These are phyloP conservation scores for Acrocephalus kingi DNA, from an alignment of 2,113 vertebrate genomes.

Conservation along the genomic window DNA sequence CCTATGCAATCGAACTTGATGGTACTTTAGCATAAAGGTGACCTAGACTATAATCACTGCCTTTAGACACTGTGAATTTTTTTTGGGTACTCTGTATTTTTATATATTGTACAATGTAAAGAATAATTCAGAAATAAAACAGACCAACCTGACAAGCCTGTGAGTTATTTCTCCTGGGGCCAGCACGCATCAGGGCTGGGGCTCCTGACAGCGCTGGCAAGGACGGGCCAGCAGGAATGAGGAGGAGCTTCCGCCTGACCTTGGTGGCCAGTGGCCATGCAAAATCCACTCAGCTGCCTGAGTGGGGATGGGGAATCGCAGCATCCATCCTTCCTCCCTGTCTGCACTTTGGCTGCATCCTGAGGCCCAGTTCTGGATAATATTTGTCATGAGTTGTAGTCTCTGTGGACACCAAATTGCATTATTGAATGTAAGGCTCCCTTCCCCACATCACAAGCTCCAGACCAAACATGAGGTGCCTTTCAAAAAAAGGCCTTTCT, in stretches of 20 bases:
- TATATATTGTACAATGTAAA: constrained; percentile 96
- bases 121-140: constrained; percentile 80
- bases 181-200: rapidly evolving
- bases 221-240: rapidly evolving
- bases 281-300: background rate
- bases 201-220: rapidly evolving
- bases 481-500: background rate
- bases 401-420: background rate
- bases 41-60: constrained; percentile 92
- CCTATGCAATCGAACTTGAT: constrained; percentile 91
- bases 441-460: background rate
- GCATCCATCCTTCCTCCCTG: background rate
- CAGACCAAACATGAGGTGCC: background rate
- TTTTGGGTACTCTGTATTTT: constrained; percentile 90
- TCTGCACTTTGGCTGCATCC: background rate
- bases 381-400: background rate
- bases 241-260: background rate
- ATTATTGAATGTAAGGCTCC: background rate
- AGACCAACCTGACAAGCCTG: constrained; percentile 56
- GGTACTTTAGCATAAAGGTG: constrained; percentile 85
- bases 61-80: constrained; percentile 97
- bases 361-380: background rate
- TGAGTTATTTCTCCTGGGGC: background rate
- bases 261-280: background rate
- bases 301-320: background rate